Percentiles rank a stretch among this genome's conserved stretches.
phyloP scores from a whole-genome alignment of 2,113 vertebrate species.

The Peromyscus maniculatus region DNA sequence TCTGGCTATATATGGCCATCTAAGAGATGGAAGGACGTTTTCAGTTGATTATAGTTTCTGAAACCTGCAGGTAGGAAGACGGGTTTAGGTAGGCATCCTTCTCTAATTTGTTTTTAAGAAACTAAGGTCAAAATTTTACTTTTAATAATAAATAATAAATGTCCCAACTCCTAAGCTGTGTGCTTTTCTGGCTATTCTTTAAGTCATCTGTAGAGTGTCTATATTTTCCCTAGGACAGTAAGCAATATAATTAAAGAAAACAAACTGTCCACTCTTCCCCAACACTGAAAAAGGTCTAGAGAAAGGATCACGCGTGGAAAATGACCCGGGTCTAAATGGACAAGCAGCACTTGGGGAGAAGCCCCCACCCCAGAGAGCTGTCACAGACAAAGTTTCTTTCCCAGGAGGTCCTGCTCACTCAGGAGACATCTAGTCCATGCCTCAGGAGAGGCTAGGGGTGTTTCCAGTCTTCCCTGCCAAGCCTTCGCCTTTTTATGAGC shows the following conservation, averaged over 20 bases:
- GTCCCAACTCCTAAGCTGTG: constrained; percentile 66
- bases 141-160: constrained; percentile 78
- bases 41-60: constrained; percentile 28
- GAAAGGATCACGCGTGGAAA: constrained; percentile 71
- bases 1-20: not conserved
- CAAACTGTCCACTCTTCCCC: constrained; percentile 71
- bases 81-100: constrained; percentile 52
- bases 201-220: constrained; percentile 52
- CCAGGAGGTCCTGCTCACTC: constrained; percentile 73
- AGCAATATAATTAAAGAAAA: constrained; percentile 75
- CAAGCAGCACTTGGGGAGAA: constrained; percentile 40
- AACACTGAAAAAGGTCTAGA: constrained; percentile 70
- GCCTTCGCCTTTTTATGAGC: constrained; percentile 60
- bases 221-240: constrained; percentile 70
- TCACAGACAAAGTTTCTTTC: constrained; percentile 78
- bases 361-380: constrained; percentile 24
- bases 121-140: constrained; percentile 73
- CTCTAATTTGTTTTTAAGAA: not conserved
- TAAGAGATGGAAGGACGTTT: not conserved
- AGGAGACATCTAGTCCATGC: constrained; percentile 63
- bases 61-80: constrained; percentile 41
- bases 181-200: constrained; percentile 73
- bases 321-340: constrained; percentile 71
- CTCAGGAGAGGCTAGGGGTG: constrained; percentile 60
- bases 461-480: constrained; percentile 68